phyloP scores from a whole-genome alignment of 1,140 invertebrate genomes.

The Lepeophtheirus salmonis region DNA sequence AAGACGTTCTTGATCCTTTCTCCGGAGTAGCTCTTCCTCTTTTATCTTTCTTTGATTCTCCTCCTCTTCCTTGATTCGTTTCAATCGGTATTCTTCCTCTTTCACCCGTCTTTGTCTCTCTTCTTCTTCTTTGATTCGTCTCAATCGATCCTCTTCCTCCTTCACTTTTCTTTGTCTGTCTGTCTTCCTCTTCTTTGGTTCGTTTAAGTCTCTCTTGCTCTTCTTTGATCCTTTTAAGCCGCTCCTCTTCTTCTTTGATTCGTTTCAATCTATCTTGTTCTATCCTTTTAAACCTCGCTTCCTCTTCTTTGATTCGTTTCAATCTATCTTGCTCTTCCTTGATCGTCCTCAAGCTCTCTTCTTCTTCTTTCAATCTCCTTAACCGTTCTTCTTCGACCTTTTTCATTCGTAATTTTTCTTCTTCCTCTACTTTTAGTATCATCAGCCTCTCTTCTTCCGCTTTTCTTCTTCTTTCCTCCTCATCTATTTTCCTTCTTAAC shows the following conservation, averaged over 20 bases:
- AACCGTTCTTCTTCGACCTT: slow-evolving; percentile 12
- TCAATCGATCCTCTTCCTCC: not conserved
- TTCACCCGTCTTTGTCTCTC: not conserved
- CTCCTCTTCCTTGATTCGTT: not conserved
- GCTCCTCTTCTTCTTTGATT: too few species aligned
- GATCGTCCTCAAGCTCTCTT: too few species aligned
- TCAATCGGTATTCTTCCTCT: not conserved
- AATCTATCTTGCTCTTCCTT: too few species aligned
- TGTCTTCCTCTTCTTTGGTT: too few species aligned
- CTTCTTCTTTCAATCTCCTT: not conserved
- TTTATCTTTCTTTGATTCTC: not conserved
- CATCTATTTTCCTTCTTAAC: not conserved
- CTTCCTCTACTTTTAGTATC: too few species aligned
- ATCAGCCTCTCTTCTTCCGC: not conserved
- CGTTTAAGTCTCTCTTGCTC: too few species aligned
- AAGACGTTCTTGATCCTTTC: too few species aligned
- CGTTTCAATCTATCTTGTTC: too few species aligned
- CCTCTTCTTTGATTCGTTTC: too few species aligned
- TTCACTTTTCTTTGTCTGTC: not conserved
- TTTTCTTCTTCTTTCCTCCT: slow-evolving; percentile 3
- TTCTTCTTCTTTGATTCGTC: not conserved
- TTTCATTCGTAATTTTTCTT: slow-evolving; percentile 2
- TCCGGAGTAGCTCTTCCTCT: not conserved
- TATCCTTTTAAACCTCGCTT: too few species aligned
- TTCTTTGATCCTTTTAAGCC: too few species aligned